Conservation (phyloP, 2,113 vertebrate genomes). For the Dromaius novaehollandiae region DNA sequence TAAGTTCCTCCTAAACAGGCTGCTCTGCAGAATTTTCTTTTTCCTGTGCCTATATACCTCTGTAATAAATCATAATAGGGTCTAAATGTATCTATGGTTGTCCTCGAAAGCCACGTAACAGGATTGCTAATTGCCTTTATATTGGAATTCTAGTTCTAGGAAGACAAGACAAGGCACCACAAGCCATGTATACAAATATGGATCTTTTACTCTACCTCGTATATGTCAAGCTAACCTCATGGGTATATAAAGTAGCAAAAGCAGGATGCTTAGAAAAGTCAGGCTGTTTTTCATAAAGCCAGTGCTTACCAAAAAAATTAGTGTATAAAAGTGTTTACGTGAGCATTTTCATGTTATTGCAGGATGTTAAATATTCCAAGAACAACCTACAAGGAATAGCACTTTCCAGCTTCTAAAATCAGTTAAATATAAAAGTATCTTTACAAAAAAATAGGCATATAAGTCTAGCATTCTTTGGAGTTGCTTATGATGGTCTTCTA, state of each 20-base stretch:
- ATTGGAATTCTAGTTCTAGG: slow-evolving; percentile 4
- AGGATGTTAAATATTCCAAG: slow-evolving; percentile 45
- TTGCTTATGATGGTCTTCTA: slow-evolving; percentile 37
- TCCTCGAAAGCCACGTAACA: not conserved
- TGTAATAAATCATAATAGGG: not conserved
- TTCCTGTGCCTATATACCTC: not conserved
- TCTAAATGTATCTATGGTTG: not conserved
- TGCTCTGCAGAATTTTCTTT: not conserved
- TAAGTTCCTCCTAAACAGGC: not conserved
- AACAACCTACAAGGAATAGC: slow-evolving; percentile 60
- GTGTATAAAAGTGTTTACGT: slow-evolving; percentile 51
- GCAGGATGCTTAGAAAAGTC: slow-evolving; percentile 59
- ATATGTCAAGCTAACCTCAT: not conserved
- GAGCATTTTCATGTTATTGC: slow-evolving; percentile 51
- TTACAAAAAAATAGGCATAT: slow-evolving; percentile 65
- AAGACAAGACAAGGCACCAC: slow-evolving; percentile 59
- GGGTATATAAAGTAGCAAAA: slow-evolving; percentile 58
- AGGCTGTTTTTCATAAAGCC: slow-evolving; percentile 49
- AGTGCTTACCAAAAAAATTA: slow-evolving; percentile 54
- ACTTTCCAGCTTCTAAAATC: slow-evolving; percentile 63
- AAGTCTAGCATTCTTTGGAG: slow-evolving; percentile 57
- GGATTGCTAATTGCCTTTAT: not conserved
- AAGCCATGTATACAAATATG: slow-evolving; percentile 31
- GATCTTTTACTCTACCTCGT: slow-evolving; percentile 16
- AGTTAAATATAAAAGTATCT: slow-evolving; percentile 65